Conservation (phyloP, 1,140 invertebrate species). For the Procambarus clarkii region DNA sequence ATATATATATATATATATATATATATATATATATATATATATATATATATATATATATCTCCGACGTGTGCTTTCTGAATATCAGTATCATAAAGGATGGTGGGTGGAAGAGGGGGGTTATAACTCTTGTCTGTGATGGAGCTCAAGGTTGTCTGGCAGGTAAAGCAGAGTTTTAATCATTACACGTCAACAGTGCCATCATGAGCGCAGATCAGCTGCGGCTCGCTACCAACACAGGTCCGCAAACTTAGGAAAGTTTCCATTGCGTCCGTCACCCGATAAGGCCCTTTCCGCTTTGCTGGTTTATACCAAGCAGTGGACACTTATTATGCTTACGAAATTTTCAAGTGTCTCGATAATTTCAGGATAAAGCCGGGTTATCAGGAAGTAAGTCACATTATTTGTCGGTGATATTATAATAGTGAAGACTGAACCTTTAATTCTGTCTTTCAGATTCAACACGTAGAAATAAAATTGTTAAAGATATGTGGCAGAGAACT, state of each 20-base stretch:
- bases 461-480: background rate
- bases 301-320: background rate
- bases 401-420: background rate
- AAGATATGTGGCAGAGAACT: background rate
- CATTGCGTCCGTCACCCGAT: background rate
- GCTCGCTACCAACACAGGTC: background rate
- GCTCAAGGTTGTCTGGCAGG: background rate
- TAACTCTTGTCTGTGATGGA: no score
- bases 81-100: no score
- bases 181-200: background rate
- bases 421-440: background rate
- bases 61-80: no score
- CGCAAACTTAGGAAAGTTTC: background rate
- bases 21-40: no score
- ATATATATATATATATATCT: no score
- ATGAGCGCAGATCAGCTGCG: background rate
- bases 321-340: background rate
- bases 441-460: background rate
- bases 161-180: background rate
- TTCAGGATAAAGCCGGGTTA: background rate
- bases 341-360: background rate
- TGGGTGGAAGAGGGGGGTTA: no score
- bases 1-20: background rate
- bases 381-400: background rate
- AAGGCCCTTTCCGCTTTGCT: background rate